Conservation (phyloP, 2,888 invertebrate species). For the Galeruca laticollis region DNA sequence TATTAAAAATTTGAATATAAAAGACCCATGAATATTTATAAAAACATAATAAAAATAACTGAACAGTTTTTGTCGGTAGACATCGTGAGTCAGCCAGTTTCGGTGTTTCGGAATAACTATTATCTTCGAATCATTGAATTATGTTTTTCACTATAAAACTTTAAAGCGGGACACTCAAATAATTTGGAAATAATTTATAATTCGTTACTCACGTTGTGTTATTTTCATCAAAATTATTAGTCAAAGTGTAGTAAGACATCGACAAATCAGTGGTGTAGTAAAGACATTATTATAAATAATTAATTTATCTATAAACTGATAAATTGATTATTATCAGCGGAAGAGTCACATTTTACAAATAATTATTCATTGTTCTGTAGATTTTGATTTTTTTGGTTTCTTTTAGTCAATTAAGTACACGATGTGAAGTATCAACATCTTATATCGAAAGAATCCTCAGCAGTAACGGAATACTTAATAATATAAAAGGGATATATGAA, state of each 20-base stretch:
- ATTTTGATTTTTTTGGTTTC: no score
- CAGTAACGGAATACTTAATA: no score
- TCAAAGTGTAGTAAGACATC: background rate
- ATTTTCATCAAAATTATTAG: background rate
- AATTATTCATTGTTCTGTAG: no score
- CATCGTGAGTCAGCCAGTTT: slow-evolving; percentile 29
- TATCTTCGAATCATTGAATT: slow-evolving; percentile 9
- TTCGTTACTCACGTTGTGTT: background rate
- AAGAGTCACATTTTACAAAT: no score
- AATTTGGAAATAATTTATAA: background rate
- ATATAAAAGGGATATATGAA: no score
- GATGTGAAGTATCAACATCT: no score
- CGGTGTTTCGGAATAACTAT: slow-evolving; percentile 23
- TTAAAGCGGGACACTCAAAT: background rate
- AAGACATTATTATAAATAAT: no score
- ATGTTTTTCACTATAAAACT: background rate
- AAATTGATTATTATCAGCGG: no score
- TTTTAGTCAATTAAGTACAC: no score
- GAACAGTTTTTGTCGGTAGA: slow-evolving; percentile 28
- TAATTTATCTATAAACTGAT: no score
- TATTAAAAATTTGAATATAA: slow-evolving; percentile 37
- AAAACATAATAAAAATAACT: slow-evolving; percentile 22
- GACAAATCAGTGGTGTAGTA: background rate
- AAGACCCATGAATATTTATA: slow-evolving; percentile 35
- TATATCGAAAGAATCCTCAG: no score